phyloP scores from a whole-genome alignment of 2,888 invertebrate genomes.

The Dicyrtoma fusca region DNA sequence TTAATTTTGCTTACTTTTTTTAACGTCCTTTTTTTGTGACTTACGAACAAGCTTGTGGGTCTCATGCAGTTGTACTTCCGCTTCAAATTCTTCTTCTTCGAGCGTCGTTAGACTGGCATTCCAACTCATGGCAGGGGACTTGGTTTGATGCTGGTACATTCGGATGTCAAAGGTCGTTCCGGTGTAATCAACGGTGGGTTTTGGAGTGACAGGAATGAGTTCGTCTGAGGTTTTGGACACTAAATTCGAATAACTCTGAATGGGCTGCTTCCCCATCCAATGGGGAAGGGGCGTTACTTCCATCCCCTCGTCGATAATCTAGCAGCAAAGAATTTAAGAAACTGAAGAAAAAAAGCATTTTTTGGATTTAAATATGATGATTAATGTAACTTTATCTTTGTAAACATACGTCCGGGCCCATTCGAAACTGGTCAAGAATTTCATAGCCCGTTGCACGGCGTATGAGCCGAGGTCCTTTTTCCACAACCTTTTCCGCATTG shows the following conservation, averaged over 20 bases:
- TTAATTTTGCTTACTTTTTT: neutral
- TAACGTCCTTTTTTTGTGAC: constrained; percentile 4
- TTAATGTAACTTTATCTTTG: too few species aligned
- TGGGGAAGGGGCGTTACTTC: constrained; percentile 54
- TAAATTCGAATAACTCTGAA: constrained; percentile 43
- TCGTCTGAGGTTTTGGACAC: constrained; percentile 47
- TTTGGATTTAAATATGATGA: neutral
- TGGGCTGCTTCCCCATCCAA: constrained; percentile 43
- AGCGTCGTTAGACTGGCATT: constrained; percentile 51
- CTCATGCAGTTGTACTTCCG: constrained; percentile 26
- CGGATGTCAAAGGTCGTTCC: constrained; percentile 33
- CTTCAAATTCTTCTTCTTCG: constrained; percentile 51
- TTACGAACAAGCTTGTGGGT: constrained; percentile 35
- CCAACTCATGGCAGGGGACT: constrained; percentile 49
- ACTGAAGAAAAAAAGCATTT: too few species aligned
- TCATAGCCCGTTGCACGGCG: constrained; percentile 45
- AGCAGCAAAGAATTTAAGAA: neutral
- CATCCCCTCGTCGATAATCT: constrained; percentile 51
- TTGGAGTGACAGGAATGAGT: constrained; percentile 42
- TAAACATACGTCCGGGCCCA: constrained; percentile 55
- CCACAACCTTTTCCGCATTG: constrained; percentile 35
- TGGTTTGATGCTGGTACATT: constrained; percentile 22
- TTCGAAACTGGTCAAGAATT: constrained; percentile 42
- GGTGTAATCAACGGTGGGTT: constrained; percentile 3
- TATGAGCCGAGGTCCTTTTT: constrained; percentile 40